These are phyloP conservation scores for Nebria brevicollis DNA, from an alignment of 2,888 invertebrate genomes.

Conservation along the genomic window DNA sequence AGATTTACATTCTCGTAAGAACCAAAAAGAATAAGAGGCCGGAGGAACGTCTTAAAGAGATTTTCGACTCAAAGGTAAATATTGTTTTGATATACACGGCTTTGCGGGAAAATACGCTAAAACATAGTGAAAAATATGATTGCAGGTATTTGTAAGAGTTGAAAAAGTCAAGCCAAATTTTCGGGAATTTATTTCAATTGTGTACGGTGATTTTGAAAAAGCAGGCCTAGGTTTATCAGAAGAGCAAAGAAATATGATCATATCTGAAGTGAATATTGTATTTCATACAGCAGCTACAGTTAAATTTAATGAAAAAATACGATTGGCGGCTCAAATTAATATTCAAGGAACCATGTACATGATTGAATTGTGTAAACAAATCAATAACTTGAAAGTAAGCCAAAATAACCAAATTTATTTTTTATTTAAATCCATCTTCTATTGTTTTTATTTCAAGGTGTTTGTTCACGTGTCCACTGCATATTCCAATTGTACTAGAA, in stretches of 20 bases:
- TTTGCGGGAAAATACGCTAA: no score
- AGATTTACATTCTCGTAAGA: constrained; percentile 1
- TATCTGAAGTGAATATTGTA: constrained; percentile 22
- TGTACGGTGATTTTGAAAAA: constrained; percentile 17
- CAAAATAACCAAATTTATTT: constrained; percentile 10
- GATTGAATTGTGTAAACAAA: constrained; percentile 71
- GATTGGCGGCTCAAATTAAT: constrained; percentile 75
- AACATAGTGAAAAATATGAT: background rate
- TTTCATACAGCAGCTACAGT: constrained; percentile 29
- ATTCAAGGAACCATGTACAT: constrained; percentile 73
- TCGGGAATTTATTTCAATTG: constrained; percentile 6
- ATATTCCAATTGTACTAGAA: constrained; percentile 70
- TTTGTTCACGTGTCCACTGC: constrained; percentile 76
- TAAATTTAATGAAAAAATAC: constrained; percentile 77
- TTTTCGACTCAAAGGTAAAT: constrained; percentile 7
- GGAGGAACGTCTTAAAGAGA: constrained; percentile 13
- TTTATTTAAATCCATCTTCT: constrained; percentile 48
- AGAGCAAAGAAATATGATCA: constrained; percentile 13
- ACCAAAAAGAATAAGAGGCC: constrained; percentile 6
- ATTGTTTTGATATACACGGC: background rate
- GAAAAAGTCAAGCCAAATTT: constrained; percentile 15
- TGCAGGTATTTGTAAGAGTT: background rate
- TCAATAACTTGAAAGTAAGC: constrained; percentile 70
- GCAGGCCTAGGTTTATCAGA: constrained; percentile 23
- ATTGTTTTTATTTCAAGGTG: constrained; percentile 56